Evolutionary conservation across 2,113 vertebrate species (phyloP).

Genomic region (Rousettus leschenaultii): DNA sequence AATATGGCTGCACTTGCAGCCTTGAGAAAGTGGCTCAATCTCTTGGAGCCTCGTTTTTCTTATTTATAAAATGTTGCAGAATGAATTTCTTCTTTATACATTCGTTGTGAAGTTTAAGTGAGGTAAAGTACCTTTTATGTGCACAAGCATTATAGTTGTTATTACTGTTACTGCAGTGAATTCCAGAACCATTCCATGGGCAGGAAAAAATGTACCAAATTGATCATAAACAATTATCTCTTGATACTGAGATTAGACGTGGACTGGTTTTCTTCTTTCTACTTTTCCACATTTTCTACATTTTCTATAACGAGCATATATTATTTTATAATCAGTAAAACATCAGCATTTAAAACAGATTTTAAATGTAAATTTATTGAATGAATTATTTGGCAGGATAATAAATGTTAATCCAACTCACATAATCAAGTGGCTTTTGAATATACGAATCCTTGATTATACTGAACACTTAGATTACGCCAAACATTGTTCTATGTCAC

Average conservation of each 20-base stretch:
- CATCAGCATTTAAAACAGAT: constrained; percentile 53
- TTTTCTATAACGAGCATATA: constrained; percentile 52
- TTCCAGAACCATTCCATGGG: neutral
- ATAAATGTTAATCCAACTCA: constrained; percentile 65
- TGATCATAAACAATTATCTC: neutral
- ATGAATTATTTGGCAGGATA: constrained; percentile 56
- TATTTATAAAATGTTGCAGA: neutral
- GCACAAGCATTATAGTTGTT: neutral
- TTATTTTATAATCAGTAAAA: constrained; percentile 63
- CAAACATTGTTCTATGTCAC: neutral
- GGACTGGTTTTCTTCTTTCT: constrained; percentile 17
- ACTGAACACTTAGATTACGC: constrained; percentile 37
- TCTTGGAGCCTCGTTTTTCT: constrained; percentile 5
- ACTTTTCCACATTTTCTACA: constrained; percentile 30
- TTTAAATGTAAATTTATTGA: constrained; percentile 71
- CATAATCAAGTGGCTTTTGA: constrained; percentile 59
- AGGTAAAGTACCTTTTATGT: neutral
- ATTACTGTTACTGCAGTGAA: neutral
- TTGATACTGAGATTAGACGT: neutral
- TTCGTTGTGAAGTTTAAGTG: neutral
- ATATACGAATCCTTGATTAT: constrained; percentile 60
- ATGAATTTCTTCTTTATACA: neutral
- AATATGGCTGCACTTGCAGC: neutral
- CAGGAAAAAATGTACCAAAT: neutral
- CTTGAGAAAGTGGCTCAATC: neutral